Percentiles rank a stretch among this genome's conserved stretches.
Conservation (phyloP, 2,888 invertebrate species). For the Osmoderma eremita region DNA sequence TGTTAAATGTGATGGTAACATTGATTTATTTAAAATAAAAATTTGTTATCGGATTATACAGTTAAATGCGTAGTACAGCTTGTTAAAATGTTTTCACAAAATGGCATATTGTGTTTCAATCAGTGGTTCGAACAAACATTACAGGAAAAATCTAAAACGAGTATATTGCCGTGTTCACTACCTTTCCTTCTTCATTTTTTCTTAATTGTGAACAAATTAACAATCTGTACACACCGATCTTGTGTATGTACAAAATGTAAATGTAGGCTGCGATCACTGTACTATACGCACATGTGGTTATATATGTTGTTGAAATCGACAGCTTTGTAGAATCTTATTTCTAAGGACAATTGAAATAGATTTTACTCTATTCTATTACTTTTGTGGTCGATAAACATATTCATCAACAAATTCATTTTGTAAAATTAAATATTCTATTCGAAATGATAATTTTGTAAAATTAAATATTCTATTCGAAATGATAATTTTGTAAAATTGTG, state of each 20-base stretch:
- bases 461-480: too few relatives aligned
- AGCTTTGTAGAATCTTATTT: slow-evolving; percentile 19
- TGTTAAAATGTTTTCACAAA: slow-evolving; percentile 22
- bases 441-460: too few relatives aligned
- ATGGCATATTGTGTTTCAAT: not conserved
- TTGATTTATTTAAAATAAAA: slow-evolving; percentile 23
- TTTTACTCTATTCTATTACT: not conserved
- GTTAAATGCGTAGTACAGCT: slow-evolving; percentile 15
- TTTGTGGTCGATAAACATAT: slow-evolving; percentile 1
- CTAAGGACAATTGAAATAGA: slow-evolving; percentile 1
- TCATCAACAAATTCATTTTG: not conserved
- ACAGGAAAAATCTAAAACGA: not conserved
- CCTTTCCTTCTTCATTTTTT: too few relatives aligned
- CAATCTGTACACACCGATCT: slow-evolving; percentile 18
- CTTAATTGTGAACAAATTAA: slow-evolving; percentile 23
- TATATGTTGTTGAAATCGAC: slow-evolving; percentile 27
- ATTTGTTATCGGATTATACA: slow-evolving; percentile 28
- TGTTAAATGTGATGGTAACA: slow-evolving; percentile 13
- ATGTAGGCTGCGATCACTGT: slow-evolving; percentile 26
- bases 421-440: too few relatives aligned
- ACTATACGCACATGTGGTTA: slow-evolving; percentile 15
- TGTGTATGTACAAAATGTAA: slow-evolving; percentile 11
- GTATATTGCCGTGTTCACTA: slow-evolving; percentile 24
- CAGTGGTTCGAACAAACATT: too few relatives aligned
- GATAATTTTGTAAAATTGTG: too few relatives aligned